A percentile compares a stretch with the other conserved stretches of the same genome.
Conservation (phyloP, 1,140 invertebrate species). For the Belonocnema kinseyi region DNA sequence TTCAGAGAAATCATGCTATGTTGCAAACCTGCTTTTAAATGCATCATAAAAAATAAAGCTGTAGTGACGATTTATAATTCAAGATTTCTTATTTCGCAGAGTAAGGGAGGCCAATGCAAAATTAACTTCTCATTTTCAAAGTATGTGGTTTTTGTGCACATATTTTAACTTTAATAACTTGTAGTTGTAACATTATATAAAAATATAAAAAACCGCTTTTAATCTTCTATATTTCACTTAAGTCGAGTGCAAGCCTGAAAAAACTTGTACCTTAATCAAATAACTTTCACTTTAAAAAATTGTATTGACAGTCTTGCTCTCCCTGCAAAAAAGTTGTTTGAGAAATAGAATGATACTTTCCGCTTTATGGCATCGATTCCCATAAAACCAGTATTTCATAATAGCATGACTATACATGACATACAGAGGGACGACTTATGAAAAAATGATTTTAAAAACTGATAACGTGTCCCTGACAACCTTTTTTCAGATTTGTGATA, state of each 20-base stretch:
- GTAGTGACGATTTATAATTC: too few relatives aligned
- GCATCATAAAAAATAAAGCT: too few relatives aligned
- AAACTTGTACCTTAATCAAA: neutral
- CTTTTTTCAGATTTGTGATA: too few relatives aligned
- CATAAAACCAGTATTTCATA: neutral
- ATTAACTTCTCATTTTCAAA: too few relatives aligned
- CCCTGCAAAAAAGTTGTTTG: neutral
- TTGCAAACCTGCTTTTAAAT: too few relatives aligned
- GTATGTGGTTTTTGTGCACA: too few relatives aligned
- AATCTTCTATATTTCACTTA: neutral
- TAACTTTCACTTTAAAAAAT: neutral
- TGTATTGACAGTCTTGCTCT: neutral
- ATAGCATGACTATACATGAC: neutral
- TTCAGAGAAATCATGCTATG: too few relatives aligned
- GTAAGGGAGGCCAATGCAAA: too few relatives aligned
- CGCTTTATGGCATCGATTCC: neutral
- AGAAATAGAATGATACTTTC: constrained; percentile 9
- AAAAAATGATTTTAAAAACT: too few relatives aligned
- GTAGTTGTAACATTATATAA: neutral
- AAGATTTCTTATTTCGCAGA: too few relatives aligned
- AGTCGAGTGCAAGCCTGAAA: neutral
- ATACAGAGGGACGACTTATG: neutral
- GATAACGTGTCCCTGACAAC: too few relatives aligned
- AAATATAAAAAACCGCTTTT: neutral
- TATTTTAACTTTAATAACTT: too few relatives aligned